Evolutionary conservation across 2,113 vertebrate species (phyloP).

Genomic region (western clawed frog (Xenopus tropicalis)): UCB_Xtro_10.0 CM004447.2:125079001-125079500

Average conservation of each 20-base stretch:
- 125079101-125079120: too few relatives aligned
- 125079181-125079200: constrained; percentile 85
- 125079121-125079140: too few relatives aligned
- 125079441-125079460: constrained; percentile 60
- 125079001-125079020: too few relatives aligned
- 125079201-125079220: constrained; percentile 67
- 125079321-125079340: constrained; percentile 83
- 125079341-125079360: constrained; percentile 87
- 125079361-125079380: constrained; percentile 86
- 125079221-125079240: constrained; percentile 74
- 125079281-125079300: constrained; percentile 72
- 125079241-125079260: constrained; percentile 77
- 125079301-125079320: constrained; percentile 70
- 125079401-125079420: constrained; percentile 85
- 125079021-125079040: too few relatives aligned
- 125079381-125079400: constrained; percentile 74
- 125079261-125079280: constrained; percentile 71
- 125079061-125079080: too few relatives aligned
- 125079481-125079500: accelerated
- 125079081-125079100: too few relatives aligned
- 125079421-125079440: constrained; percentile 55
- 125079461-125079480: constrained; percentile 60
- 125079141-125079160: not conserved
- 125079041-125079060: too few relatives aligned
- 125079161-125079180: constrained; percentile 27